These are phyloP conservation scores for Magallana nippona DNA, from an alignment of 2,888 invertebrate genomes.

Conservation along the genomic window DNA sequence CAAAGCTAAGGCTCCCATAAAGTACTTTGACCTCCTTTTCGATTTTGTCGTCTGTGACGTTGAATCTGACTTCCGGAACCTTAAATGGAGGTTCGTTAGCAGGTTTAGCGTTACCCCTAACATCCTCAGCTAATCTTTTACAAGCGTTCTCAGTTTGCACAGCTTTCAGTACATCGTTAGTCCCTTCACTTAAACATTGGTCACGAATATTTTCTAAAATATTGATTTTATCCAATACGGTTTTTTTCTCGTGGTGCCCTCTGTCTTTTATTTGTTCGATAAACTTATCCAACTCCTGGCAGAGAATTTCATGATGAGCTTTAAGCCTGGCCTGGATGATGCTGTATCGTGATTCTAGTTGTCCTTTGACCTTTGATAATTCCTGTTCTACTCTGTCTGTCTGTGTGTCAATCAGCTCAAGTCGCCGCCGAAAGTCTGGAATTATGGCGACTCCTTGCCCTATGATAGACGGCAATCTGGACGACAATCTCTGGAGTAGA, in stretches of 20 bases:
- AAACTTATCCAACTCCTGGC: not conserved
- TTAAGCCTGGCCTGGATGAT: not conserved
- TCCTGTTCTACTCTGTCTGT: not conserved
- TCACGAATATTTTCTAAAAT: not conserved
- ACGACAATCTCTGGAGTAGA: not conserved
- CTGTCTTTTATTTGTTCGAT: not conserved
- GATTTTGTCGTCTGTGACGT: constrained; percentile 11
- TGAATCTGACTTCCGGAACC: not conserved
- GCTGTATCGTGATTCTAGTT: not conserved
- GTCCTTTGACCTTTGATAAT: not conserved
- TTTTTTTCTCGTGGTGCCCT: not conserved
- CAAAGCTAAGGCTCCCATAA: not conserved
- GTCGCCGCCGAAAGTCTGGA: not conserved
- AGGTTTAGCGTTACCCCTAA: not conserved
- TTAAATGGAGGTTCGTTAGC: not conserved
- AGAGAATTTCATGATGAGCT: not conserved
- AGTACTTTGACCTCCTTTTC: not conserved
- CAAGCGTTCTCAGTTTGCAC: not conserved
- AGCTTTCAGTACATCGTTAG: not conserved
- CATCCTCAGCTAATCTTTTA: not conserved
- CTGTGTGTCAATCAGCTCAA: not conserved
- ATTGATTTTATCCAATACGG: not conserved
- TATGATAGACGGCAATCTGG: not conserved
- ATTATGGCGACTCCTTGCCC: not conserved
- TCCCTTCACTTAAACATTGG: not conserved